Conservation (phyloP, 2,797 vertebrate species). For the Hyperoplus lanceolatus region DNA sequence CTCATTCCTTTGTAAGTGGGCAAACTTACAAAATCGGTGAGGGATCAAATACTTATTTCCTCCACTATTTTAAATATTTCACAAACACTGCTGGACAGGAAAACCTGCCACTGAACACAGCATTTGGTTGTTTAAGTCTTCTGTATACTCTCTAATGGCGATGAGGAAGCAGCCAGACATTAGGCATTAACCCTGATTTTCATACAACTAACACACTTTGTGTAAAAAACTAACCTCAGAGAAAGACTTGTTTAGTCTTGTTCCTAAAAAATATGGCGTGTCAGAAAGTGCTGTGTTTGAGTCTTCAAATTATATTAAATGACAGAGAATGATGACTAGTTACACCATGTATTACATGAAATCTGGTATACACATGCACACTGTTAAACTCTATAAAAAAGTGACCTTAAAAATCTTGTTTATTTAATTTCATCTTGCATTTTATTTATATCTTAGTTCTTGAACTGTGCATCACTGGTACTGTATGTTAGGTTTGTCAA, state of each 20-base stretch:
- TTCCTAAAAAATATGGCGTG: not conserved
- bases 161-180: not conserved
- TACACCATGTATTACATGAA: conserved; percentile 10
- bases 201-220: not conserved
- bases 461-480: not conserved
- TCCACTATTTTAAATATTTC: not conserved
- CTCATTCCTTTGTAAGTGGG: too few relatives aligned
- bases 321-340: conserved; percentile 16
- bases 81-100: not conserved
- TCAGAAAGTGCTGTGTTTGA: conserved; percentile 21
- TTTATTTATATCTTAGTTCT: not conserved
- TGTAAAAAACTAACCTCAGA: not conserved
- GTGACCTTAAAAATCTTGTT: not conserved
- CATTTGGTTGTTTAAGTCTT: not conserved
- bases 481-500: too few relatives aligned
- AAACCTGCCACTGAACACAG: not conserved
- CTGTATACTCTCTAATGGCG: not conserved
- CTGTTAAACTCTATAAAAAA: too few relatives aligned
- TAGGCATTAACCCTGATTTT: not conserved
- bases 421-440: not conserved
- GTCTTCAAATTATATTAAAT: not conserved
- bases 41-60: too few relatives aligned
- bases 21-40: too few relatives aligned
- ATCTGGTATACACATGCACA: too few relatives aligned
- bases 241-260: not conserved